Evolutionary conservation across 2,888 invertebrate genomes (phyloP), one percentile per base, ranked within the genome.

Genomic region (Diabrotica balteata): DNA sequence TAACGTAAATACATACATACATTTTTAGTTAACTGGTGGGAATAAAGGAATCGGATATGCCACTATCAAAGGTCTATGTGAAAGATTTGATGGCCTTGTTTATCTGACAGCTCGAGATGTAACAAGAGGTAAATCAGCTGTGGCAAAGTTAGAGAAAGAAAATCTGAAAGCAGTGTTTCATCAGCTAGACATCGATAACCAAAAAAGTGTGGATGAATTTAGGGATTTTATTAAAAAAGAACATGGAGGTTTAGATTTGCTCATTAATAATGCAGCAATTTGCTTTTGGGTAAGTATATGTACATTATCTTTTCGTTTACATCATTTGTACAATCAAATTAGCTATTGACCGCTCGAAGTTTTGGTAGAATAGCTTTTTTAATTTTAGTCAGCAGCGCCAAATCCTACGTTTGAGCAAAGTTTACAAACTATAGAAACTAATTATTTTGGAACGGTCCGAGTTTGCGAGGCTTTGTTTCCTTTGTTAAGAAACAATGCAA

Each of bases 251-350:
- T 83, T 93, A 4, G 92, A 93, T 83, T 79, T 93, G 59, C 84
- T 93, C 51, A 87, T 93, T 0, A 93, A 93, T 78, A 93, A 93
- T 81, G 93, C 93, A 8, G 93, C 89, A 0, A 91, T 92, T 63
- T 90, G 91, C 0, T 92, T 88, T 76, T 90, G 89, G 79, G 82
- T 81, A 77, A 70, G 67, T 65, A 5, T 47, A 17, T 17, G 17
- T 17, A 17, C 17, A 17, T 17, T 17, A 17, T 17, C 17, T 17
- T 17, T 17, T 1, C 17, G 17, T 17, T 1, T 17, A 17, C 17
- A 17, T 17, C 17, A 17, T 17, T 17, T 17, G 2, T 17, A 17
- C 17, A 17, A 17, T 1, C 17, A 17, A 17, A 17, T 2, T 17
- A 17, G 17, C 17, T 17, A 17, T 2, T 17, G 17, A 17, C 1